Conservation (phyloP, 1,140 invertebrate genomes). For the Bombus difficillimus region DNA sequence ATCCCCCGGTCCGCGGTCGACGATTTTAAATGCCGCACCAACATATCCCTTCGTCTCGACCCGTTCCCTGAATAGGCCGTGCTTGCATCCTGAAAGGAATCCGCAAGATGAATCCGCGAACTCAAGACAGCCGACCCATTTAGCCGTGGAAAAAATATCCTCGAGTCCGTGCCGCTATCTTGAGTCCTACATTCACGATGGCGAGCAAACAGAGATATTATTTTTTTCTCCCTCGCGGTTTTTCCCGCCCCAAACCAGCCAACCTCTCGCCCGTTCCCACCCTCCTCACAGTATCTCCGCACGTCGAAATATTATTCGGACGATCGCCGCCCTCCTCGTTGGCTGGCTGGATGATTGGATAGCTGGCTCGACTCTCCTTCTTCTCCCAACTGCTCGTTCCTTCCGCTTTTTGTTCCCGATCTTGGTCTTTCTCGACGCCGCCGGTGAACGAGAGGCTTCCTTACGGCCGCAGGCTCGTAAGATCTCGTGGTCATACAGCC, state of each 20-base stretch:
- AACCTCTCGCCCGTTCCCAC: background rate
- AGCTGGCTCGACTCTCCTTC: background rate
- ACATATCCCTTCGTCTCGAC: slow-evolving; percentile 46
- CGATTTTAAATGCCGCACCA: slow-evolving; percentile 45
- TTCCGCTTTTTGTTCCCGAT: slow-evolving; percentile 71
- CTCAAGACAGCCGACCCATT: slow-evolving; percentile 60
- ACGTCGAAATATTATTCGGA: slow-evolving; percentile 44
- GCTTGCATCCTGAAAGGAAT: slow-evolving; percentile 47
- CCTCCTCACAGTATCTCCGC: background rate
- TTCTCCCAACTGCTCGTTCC: slow-evolving; percentile 50
- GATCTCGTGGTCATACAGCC: slow-evolving; percentile 64
- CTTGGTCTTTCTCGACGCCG: slow-evolving; percentile 55
- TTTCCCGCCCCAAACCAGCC: background rate
- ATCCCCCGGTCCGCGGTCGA: slow-evolving; percentile 3
- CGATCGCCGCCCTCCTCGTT: slow-evolving; percentile 3
- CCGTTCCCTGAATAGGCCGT: slow-evolving; percentile 30
- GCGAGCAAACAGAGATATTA: slow-evolving; percentile 51
- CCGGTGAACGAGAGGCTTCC: slow-evolving; percentile 47
- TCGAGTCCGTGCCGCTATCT: slow-evolving; percentile 48
- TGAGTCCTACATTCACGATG: slow-evolving; percentile 54
- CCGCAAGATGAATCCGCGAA: slow-evolving; percentile 54
- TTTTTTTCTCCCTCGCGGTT: slow-evolving; percentile 28
- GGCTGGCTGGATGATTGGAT: slow-evolving; percentile 1
- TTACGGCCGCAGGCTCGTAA: slow-evolving; percentile 73
- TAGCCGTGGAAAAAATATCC: slow-evolving; percentile 46